Conservation (phyloP, 1,140 invertebrate genomes). For the Macrocentrus cingulum region DNA sequence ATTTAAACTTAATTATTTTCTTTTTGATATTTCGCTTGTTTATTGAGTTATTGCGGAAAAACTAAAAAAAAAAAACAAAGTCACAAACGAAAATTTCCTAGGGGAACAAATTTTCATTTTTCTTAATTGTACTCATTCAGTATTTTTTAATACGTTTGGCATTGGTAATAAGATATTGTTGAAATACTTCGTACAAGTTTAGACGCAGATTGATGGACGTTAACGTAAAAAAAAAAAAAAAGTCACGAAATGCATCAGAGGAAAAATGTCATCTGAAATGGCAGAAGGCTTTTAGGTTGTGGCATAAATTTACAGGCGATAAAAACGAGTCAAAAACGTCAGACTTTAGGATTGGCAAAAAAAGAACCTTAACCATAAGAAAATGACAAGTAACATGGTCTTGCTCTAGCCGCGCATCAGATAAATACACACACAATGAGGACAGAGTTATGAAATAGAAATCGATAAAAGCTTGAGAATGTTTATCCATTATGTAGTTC, state of each 20-base stretch:
- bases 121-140: too few relatives aligned
- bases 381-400: slow-evolving; percentile 3
- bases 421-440: not conserved
- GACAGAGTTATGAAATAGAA: not conserved
- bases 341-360: not conserved
- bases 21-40: too few relatives aligned
- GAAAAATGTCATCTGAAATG: slow-evolving; percentile 13
- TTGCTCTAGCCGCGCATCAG: not conserved
- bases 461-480: slow-evolving; percentile 36
- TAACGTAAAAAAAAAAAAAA: not conserved
- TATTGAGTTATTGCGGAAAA: too few relatives aligned
- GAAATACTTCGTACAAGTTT: too few relatives aligned
- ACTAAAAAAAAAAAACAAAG: too few relatives aligned
- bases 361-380: slow-evolving; percentile 17
- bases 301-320: not conserved
- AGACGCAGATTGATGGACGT: too few relatives aligned
- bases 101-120: too few relatives aligned
- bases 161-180: too few relatives aligned
- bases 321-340: not conserved
- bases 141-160: too few relatives aligned
- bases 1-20: too few relatives aligned
- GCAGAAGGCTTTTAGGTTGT: slow-evolving; percentile 12
- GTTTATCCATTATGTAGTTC: slow-evolving; percentile 7
- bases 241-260: not conserved
- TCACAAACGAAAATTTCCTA: too few relatives aligned